Evolutionary conservation across 2,797 vertebrate species (phyloP), one percentile per base, ranked within the genome.

Genomic region (Spondyliosoma cantharus): DNA sequence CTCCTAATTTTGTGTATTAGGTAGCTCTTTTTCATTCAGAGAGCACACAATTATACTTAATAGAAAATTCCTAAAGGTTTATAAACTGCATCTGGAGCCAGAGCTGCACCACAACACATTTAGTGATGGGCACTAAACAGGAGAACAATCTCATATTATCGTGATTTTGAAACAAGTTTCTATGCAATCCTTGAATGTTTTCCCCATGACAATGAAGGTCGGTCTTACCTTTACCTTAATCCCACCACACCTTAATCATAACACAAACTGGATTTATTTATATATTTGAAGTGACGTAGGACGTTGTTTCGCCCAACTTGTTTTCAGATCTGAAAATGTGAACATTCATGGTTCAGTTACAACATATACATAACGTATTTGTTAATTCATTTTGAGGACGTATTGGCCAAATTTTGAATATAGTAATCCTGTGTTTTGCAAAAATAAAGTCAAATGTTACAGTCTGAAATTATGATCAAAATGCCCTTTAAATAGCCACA

Each of bases 31-130:
- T 6, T 29, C 59, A 46, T 14, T 80, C 24, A n/a, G 32, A 54
- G 19, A 24, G 64, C 3, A 3, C 20, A 56, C 24, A 65, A 49
- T 69, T 78, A 46, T 61, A 46, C 60, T 7, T 62, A 43, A 78
- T 37, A 71, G 17, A 63, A 81, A 60, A 77, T 61, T 17, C 48
- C 74, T 56, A 37, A 29, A 69, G 19, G 20, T 64, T 62, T 24
- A 56, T 58, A 22, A 52, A 25, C 32, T 72, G 45, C 57, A 27
- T 62, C 13, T 71, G 16, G 14, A 75, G 48, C 27, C 5, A 14
- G 32, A 74, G 15, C 25, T n/a, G 37, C 50, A 67, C 43, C 8
- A 53, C 16, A 59, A 54, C 7, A 54, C 37, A 52, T 17, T 49
- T 16, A 20, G 22, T n/a, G 2, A 42, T 7, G 8, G 32, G 24